These are phyloP conservation scores for Mormyrus lacerda DNA, from an alignment of 2,113 vertebrate species.

Conservation along the genomic window DNA sequence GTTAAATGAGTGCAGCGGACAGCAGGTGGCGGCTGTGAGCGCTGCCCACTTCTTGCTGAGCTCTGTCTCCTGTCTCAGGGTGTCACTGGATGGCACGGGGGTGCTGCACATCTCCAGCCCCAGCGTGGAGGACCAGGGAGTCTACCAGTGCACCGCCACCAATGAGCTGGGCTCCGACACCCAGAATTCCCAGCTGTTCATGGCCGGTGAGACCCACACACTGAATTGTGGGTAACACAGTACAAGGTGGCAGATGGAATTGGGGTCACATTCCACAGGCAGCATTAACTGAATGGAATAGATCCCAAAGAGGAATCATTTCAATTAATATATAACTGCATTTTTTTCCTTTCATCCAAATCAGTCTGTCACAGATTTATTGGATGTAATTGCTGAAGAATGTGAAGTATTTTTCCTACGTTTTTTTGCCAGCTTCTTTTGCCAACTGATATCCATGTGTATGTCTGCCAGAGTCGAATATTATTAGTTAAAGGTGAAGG, in stretches of 20 bases:
- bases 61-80: conserved; percentile 44
- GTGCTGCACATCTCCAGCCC: conserved; percentile 66
- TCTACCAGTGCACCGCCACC: conserved; percentile 65
- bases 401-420: background rate
- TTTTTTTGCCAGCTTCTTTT: background rate
- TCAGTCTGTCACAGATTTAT: background rate
- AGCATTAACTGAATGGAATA: background rate
- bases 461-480: background rate
- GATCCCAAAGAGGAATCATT: background rate
- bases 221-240: background rate
- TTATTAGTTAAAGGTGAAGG: background rate
- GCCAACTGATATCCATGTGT: background rate
- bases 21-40: background rate
- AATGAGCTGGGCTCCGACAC: conserved; percentile 63
- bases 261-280: background rate
- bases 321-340: background rate
- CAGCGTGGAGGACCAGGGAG: conserved; percentile 59
- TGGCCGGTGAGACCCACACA: conserved; percentile 59
- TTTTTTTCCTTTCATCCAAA: background rate
- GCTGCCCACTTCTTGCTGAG: background rate
- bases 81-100: conserved; percentile 54
- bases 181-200: conserved; percentile 60
- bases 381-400: background rate
- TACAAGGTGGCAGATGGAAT: background rate
- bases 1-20: too few species aligned